These are phyloP conservation scores for Gobius niger DNA, from an alignment of 2,113 vertebrate species.

Conservation along the genomic window DNA sequence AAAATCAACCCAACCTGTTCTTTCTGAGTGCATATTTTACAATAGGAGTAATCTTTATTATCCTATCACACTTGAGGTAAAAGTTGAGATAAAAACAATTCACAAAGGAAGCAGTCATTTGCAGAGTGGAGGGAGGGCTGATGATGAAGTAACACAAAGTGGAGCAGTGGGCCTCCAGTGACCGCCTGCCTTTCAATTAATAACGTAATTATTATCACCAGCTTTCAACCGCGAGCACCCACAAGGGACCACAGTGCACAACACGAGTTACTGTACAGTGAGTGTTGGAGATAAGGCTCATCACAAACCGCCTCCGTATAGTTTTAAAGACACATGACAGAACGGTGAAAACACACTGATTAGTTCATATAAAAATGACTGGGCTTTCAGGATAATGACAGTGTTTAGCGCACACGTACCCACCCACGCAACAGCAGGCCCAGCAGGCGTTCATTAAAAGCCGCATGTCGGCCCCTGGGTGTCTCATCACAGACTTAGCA, in stretches of 20 bases:
- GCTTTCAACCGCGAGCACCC: constrained; percentile 27
- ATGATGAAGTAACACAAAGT: constrained; percentile 15
- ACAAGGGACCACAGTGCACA: constrained; percentile 17
- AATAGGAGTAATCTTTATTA: not conserved
- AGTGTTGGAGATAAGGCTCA: constrained; percentile 3
- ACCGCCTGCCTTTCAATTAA: constrained; percentile 53
- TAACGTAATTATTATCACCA: constrained; percentile 50
- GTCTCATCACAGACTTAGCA: constrained; percentile 55
- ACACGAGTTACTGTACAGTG: constrained; percentile 16
- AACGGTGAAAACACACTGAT: constrained; percentile 22
- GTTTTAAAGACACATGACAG: constrained; percentile 25
- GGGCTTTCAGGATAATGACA: constrained; percentile 15
- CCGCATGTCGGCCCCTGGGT: constrained; percentile 37
- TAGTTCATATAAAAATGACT: constrained; percentile 25
- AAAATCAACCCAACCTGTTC: no score
- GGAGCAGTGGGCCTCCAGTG: constrained; percentile 11
- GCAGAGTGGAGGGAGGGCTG: constrained; percentile 13
- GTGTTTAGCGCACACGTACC: constrained; percentile 10
- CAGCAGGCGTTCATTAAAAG: constrained; percentile 49
- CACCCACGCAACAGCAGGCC: constrained; percentile 7
- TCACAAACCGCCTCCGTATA: constrained; percentile 5
- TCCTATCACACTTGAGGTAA: constrained; percentile 11
- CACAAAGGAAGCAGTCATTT: constrained; percentile 36
- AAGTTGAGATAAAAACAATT: constrained; percentile 22
- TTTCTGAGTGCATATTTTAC: no score